Conservation (phyloP, 2,113 vertebrate species). For the Corythornis vintsioides region DNA sequence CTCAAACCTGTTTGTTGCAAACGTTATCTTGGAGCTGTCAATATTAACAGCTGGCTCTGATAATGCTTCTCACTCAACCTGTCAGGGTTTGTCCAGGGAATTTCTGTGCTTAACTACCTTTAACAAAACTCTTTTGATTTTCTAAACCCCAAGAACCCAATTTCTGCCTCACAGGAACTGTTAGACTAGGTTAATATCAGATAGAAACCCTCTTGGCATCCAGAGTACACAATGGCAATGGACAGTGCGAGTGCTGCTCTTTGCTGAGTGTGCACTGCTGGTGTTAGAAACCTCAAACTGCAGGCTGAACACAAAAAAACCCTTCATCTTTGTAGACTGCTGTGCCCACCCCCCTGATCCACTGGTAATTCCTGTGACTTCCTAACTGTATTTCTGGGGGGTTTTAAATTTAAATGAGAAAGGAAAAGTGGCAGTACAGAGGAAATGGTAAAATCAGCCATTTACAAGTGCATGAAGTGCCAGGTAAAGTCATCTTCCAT, state of each 20-base stretch:
- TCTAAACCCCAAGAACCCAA: not conserved
- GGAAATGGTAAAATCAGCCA: not conserved
- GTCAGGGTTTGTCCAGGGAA: not conserved
- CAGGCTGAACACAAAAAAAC: not conserved
- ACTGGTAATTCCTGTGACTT: not conserved
- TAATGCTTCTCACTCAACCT: not conserved
- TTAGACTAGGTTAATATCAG: not conserved
- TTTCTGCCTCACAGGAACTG: not conserved
- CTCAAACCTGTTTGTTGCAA: constrained; percentile 6
- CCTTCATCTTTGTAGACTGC: not conserved
- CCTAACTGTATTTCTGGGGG: not conserved
- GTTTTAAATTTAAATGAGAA: not conserved
- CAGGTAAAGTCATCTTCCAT: not conserved
- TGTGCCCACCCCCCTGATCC: not conserved
- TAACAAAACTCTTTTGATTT: not conserved
- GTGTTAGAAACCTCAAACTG: not conserved
- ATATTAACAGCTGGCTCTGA: not conserved
- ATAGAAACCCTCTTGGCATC: not conserved
- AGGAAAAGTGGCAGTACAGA: not conserved
- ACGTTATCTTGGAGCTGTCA: constrained; percentile 15
- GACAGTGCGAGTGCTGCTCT: fast-evolving
- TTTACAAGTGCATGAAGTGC: not conserved
- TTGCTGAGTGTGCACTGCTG: not conserved
- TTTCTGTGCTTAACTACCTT: not conserved
- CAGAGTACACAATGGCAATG: not conserved